Percentiles rank a stretch among this genome's conserved stretches.
Conservation (phyloP, 1,140 invertebrate genomes). For the Drosophila mayri region DNA sequence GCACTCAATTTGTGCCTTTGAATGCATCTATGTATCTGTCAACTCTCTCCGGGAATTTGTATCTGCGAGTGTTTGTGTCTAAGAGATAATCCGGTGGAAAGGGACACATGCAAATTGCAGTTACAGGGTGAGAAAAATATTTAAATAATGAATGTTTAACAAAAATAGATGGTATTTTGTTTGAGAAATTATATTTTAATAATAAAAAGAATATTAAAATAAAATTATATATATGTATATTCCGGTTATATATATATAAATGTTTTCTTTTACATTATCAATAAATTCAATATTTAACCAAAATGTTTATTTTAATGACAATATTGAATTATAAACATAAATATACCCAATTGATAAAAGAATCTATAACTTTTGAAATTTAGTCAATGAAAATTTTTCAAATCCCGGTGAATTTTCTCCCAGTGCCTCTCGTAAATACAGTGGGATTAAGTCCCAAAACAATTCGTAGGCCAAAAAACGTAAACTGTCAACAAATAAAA, state of each 20-base stretch:
- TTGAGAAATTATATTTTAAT: no score
- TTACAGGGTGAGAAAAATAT: constrained; percentile 49
- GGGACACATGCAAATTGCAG: constrained; percentile 56
- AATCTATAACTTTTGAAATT: not conserved
- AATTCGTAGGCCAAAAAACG: constrained; percentile 74
- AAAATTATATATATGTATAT: no score
- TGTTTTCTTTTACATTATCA: no score
- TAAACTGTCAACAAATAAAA: constrained; percentile 83
- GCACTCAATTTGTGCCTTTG: constrained; percentile 56
- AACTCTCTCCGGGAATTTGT: constrained; percentile 10
- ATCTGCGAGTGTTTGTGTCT: constrained; percentile 10
- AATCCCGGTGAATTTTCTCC: constrained; percentile 7
- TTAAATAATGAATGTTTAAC: not conserved
- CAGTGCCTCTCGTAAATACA: constrained; percentile 48
- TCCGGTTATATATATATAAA: no score
- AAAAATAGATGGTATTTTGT: not conserved
- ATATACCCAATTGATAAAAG: no score
- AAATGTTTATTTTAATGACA: no score
- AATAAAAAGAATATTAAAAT: no score
- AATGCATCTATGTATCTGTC: constrained; percentile 16
- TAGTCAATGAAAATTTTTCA: not conserved
- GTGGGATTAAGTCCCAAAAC: constrained; percentile 43
- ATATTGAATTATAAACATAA: no score
- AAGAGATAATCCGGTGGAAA: constrained; percentile 36
- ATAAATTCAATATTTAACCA: no score